These are phyloP conservation scores for Oligia latruncula DNA, from an alignment of 2,888 invertebrate genomes.

Conservation along the genomic window DNA sequence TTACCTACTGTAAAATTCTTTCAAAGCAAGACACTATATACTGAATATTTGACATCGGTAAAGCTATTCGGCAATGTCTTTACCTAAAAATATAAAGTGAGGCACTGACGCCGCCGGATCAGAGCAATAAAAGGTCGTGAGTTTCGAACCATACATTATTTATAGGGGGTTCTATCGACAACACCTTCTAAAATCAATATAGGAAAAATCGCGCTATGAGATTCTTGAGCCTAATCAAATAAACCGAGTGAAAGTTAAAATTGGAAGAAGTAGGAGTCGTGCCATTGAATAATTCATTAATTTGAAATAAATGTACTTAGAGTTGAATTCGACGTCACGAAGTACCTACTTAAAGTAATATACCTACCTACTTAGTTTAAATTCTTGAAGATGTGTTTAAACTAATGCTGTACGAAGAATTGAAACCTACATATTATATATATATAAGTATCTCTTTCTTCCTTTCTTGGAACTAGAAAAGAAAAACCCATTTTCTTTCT, in stretches of 20 bases:
- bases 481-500: not conserved
- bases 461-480: not conserved
- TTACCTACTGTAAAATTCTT: slow-evolving; percentile 7
- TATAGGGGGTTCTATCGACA: slow-evolving; percentile 71
- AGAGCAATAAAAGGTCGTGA: slow-evolving; percentile 70
- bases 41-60: slow-evolving; percentile 54
- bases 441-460: not conserved
- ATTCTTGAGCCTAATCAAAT: slow-evolving; percentile 79
- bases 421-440: too few relatives aligned
- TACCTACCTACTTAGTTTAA: not conserved
- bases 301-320: slow-evolving; percentile 67
- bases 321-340: slow-evolving; percentile 15
- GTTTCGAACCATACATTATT: slow-evolving; percentile 74
- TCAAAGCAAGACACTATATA: slow-evolving; percentile 24
- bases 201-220: slow-evolving; percentile 69
- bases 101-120: slow-evolving; percentile 51
- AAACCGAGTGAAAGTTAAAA: slow-evolving; percentile 77
- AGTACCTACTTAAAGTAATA: slow-evolving; percentile 15
- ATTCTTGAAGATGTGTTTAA: slow-evolving; percentile 4
- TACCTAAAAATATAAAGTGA: slow-evolving; percentile 54
- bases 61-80: slow-evolving; percentile 50
- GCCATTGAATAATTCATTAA: slow-evolving; percentile 78
- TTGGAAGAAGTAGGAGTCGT: slow-evolving; percentile 74
- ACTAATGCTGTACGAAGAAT: not conserved
- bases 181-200: slow-evolving; percentile 75